Conservation (phyloP, 2,797 vertebrate species). For the Rhynchonycteris naso region DNA sequence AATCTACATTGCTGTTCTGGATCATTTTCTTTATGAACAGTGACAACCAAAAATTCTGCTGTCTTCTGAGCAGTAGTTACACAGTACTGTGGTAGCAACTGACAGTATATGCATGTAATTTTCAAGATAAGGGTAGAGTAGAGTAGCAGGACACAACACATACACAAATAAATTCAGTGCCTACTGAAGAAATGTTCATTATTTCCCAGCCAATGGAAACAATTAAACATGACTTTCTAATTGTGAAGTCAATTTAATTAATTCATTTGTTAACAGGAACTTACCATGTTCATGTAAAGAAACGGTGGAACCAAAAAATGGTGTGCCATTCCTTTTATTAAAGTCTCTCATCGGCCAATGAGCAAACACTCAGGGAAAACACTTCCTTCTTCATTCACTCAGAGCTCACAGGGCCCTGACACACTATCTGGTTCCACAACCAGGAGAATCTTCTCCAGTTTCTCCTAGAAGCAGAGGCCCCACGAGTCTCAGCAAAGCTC, state of each 20-base stretch:
- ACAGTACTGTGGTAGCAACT: neutral
- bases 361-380: too few relatives aligned
- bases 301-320: too few relatives aligned
- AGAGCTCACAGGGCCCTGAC: too few relatives aligned
- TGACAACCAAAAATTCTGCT: neutral
- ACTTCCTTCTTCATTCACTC: too few relatives aligned
- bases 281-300: neutral
- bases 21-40: neutral
- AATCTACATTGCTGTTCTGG: neutral
- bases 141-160: neutral
- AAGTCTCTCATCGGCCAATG: too few relatives aligned
- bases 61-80: neutral
- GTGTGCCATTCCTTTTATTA: too few relatives aligned
- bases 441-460: too few relatives aligned
- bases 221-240: neutral
- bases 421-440: too few relatives aligned
- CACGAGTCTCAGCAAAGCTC: too few relatives aligned
- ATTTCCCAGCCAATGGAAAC: neutral
- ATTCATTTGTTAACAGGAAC: neutral
- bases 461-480: too few relatives aligned
- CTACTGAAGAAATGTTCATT: conserved; percentile 18
- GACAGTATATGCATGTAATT: neutral
- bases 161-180: neutral
- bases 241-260: neutral
- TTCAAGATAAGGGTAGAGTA: neutral